Percentiles rank a stretch among this genome's conserved stretches.
These are phyloP conservation scores for Cotesia typhae DNA, from an alignment of 1,140 invertebrate genomes.

Conservation along the genomic window DNA sequence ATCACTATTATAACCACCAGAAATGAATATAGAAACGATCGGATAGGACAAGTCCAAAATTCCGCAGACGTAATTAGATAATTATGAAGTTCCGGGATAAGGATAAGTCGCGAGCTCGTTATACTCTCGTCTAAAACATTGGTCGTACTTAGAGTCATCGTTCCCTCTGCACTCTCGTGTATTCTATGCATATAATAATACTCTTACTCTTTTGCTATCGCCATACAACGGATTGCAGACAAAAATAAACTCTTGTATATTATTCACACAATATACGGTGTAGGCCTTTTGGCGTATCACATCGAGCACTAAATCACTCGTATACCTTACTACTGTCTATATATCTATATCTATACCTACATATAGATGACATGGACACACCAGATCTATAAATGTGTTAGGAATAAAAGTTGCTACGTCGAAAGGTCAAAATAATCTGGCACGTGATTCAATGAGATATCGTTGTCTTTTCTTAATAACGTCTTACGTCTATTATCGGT, in stretches of 20 bases:
- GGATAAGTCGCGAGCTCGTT: too few species aligned
- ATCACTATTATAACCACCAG: constrained; percentile 29
- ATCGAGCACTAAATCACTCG: constrained; percentile 13
- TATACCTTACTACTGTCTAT: constrained; percentile 12
- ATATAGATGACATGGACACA: too few species aligned
- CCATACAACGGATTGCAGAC: not conserved
- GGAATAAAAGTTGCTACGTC: not conserved
- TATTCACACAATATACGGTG: constrained; percentile 28
- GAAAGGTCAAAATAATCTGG: constrained; percentile 3
- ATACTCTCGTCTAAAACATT: too few species aligned
- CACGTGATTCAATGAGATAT: constrained; percentile 4
- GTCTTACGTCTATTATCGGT: not conserved
- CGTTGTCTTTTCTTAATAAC: too few species aligned
- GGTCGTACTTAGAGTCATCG: not conserved
- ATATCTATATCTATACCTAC: not conserved
- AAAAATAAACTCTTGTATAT: constrained; percentile 37
- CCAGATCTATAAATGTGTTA: too few species aligned
- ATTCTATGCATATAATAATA: too few species aligned
- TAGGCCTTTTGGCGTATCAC: constrained; percentile 12
- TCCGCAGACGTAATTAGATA: constrained; percentile 50
- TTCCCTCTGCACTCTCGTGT: not conserved
- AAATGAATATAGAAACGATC: not conserved
- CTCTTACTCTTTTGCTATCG: not conserved
- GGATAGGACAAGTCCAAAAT: constrained; percentile 30
- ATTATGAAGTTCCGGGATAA: constrained; percentile 50